A percentile compares a stretch with the other conserved stretches of the same genome.
These are phyloP conservation scores for Euwallacea similis DNA, from an alignment of 1,140 invertebrate species.

Conservation along the genomic window DNA sequence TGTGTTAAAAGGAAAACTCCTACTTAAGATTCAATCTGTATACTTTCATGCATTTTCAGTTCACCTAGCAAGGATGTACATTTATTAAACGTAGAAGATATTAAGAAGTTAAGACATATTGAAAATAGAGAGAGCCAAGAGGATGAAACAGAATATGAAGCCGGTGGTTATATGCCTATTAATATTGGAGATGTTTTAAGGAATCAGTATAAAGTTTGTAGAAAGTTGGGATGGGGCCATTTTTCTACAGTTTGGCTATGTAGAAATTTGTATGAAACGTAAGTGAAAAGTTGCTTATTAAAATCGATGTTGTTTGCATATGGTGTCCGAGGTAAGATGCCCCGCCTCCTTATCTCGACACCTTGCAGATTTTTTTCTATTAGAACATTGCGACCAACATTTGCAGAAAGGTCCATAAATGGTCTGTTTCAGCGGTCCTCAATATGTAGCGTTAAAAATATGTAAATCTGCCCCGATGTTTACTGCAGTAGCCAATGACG, in stretches of 20 bases:
- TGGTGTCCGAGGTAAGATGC: too few species aligned
- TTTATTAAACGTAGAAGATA: slow-evolving; percentile 43
- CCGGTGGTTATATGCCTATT: slow-evolving; percentile 96
- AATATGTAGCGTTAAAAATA: slow-evolving; percentile 96
- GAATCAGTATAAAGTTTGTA: slow-evolving; percentile 89
- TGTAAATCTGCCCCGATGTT: slow-evolving; percentile 97
- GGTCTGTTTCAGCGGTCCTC: slow-evolving; percentile 57
- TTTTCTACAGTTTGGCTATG: slow-evolving; percentile 98
- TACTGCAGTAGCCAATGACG: slow-evolving; percentile 96
- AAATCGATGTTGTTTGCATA: too few species aligned
- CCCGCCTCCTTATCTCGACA: too few species aligned
- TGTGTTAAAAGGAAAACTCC: too few species aligned
- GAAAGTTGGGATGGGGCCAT: slow-evolving; percentile 97
- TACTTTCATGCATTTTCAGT: slow-evolving; percentile 32
- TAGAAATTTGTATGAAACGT: slow-evolving; percentile 77
- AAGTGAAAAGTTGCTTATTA: slow-evolving; percentile 48
- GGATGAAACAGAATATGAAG: slow-evolving; percentile 88
- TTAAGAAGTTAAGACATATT: slow-evolving; percentile 44
- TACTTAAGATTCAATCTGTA: neutral
- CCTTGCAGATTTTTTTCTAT: too few species aligned
- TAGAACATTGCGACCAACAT: too few species aligned
- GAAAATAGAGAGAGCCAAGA: slow-evolving; percentile 66
- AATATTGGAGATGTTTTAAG: slow-evolving; percentile 92
- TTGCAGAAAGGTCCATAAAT: too few species aligned
- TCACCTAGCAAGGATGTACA: slow-evolving; percentile 44